phyloP scores from a whole-genome alignment of 1,140 invertebrate species.

The Psix sp. region DNA sequence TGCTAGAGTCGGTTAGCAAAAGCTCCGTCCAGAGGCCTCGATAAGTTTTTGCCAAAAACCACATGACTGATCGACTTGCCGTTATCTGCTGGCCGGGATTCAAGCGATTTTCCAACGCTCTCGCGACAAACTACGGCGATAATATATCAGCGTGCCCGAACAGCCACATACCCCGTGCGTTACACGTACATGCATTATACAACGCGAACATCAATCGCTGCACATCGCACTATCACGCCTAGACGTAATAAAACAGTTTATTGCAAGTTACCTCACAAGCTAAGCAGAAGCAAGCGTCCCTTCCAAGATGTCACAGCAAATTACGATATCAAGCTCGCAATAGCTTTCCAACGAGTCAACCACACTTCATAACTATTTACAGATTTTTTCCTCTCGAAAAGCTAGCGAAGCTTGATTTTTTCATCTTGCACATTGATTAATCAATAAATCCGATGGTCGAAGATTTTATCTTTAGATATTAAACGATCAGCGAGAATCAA shows the following conservation, averaged over 20 bases:
- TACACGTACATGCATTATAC: slow-evolving; percentile 40
- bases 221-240: slow-evolving; percentile 40
- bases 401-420: no score
- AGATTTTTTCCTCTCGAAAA: no score
- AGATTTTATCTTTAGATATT: no score
- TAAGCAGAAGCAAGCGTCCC: slow-evolving; percentile 2
- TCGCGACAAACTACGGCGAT: slow-evolving; percentile 60
- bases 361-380: no score
- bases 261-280: slow-evolving; percentile 17
- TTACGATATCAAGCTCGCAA: slow-evolving; percentile 23
- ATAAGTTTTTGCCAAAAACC: slow-evolving; percentile 64
- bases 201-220: slow-evolving; percentile 10
- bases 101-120: slow-evolving; percentile 58
- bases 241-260: slow-evolving; percentile 50
- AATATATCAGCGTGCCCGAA: slow-evolving; percentile 49
- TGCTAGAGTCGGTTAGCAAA: no score
- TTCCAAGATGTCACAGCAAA: slow-evolving; percentile 18
- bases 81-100: slow-evolving; percentile 60
- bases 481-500: no score
- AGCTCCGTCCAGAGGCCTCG: slow-evolving; percentile 53
- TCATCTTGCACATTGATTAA: no score
- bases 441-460: no score
- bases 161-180: slow-evolving; percentile 34
- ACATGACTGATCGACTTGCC: slow-evolving; percentile 56
- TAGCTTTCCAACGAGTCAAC: not conserved